Evolutionary conservation across 2,113 vertebrate genomes (phyloP).

Genomic region (Furnarius figulus): DNA sequence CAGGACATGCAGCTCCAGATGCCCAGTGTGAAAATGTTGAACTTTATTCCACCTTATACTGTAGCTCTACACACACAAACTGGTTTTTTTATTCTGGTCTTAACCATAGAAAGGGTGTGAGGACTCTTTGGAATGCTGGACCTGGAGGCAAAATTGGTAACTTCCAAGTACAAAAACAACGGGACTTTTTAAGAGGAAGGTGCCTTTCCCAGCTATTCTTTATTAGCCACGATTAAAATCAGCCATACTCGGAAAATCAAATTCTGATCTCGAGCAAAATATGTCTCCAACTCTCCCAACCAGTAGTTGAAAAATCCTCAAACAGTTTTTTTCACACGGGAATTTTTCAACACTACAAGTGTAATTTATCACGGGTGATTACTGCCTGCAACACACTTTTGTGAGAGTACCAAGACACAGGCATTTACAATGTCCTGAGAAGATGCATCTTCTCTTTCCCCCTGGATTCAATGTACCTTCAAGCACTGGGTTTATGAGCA

Average conservation of each 20-base stretch:
- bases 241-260: neutral
- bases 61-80: neutral
- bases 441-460: neutral
- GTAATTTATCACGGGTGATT: neutral
- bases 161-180: neutral
- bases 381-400: neutral
- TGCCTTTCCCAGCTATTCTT: neutral
- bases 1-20: neutral
- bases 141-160: neutral
- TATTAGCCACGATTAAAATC: neutral
- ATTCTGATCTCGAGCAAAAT: neutral
- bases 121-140: neutral
- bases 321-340: neutral
- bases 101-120: neutral
- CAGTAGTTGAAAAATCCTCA: neutral
- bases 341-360: neutral
- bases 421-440: neutral
- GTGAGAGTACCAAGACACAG: neutral
- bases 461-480: neutral
- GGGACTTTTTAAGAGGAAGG: neutral
- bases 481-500: neutral
- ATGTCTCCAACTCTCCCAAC: neutral
- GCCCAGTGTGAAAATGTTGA: neutral
- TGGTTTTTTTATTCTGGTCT: neutral
- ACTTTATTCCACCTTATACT: neutral